Evolutionary conservation across 2,113 vertebrate genomes (phyloP).

Genomic region (Malurus alboscapulatus): DNA sequence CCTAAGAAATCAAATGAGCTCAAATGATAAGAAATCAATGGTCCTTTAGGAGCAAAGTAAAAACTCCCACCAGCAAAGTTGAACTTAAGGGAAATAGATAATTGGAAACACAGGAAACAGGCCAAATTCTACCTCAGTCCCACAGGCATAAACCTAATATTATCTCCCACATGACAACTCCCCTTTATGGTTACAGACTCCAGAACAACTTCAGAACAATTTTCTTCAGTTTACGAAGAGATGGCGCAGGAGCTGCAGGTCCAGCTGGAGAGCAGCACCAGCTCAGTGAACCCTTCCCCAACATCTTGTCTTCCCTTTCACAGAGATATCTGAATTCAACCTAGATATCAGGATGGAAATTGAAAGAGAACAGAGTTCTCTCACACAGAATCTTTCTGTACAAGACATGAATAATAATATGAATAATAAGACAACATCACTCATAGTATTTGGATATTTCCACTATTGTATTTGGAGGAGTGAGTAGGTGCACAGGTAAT

Average conservation of each 20-base stretch:
- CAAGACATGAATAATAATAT: not conserved
- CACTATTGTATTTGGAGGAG: not conserved
- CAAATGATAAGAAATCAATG: too few species aligned
- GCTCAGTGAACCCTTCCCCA: not conserved
- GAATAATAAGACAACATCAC: not conserved
- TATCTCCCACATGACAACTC: not conserved
- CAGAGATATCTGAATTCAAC: not conserved
- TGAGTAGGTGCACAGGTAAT: not conserved
- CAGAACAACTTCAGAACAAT: not conserved
- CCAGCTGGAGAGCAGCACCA: not conserved
- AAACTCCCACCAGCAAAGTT: not conserved
- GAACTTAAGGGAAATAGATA: not conserved
- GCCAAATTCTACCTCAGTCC: not conserved
- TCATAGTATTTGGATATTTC: not conserved
- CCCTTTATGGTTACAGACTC: not conserved
- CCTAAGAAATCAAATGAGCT: not conserved
- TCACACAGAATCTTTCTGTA: not conserved
- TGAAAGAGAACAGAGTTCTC: not conserved
- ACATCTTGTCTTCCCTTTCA: not conserved
- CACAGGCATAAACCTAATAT: not conserved
- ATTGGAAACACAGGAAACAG: not conserved
- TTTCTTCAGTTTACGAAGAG: not conserved
- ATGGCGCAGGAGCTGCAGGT: not conserved
- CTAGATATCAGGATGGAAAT: not conserved
- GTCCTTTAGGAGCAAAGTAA: not conserved